Conservation (phyloP, 2,888 invertebrate genomes). For the Nomada lathburiana region DNA sequence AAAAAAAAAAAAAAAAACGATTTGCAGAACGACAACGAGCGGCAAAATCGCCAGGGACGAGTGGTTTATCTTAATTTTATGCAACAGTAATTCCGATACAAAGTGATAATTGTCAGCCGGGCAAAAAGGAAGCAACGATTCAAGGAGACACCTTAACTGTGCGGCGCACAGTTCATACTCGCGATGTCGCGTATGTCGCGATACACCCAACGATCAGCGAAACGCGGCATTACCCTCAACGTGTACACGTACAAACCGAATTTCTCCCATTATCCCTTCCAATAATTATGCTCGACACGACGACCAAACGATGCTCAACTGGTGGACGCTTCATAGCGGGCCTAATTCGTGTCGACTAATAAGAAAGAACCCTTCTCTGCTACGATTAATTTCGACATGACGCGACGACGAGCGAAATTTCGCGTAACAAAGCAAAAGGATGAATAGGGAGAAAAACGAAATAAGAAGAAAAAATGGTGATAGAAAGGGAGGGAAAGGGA, state of each 20-base stretch:
- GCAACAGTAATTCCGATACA: slow-evolving; percentile 46
- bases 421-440: slow-evolving; percentile 18
- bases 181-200: background rate
- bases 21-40: slow-evolving; percentile 47
- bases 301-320: background rate
- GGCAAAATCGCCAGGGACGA: slow-evolving; percentile 33
- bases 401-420: slow-evolving; percentile 31
- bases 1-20: slow-evolving; percentile 34
- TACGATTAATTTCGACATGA: slow-evolving; percentile 50
- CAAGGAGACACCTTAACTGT: slow-evolving; percentile 19
- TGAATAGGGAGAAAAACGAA: background rate
- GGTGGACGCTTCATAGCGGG: background rate
- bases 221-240: too few species aligned
- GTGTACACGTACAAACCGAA: background rate
- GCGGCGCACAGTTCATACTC: background rate
- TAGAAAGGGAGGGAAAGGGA: too few species aligned
- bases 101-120: slow-evolving; percentile 43
- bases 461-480: background rate
- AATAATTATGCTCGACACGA: slow-evolving; percentile 12
- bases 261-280: slow-evolving; percentile 6
- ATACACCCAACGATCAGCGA: background rate
- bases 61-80: slow-evolving; percentile 57
- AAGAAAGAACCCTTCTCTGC: background rate
- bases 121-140: slow-evolving; percentile 35
- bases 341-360: slow-evolving; percentile 26